These are phyloP conservation scores for Axea sp. DNA, from an alignment of 2,888 invertebrate genomes.

Conservation along the genomic window DNA sequence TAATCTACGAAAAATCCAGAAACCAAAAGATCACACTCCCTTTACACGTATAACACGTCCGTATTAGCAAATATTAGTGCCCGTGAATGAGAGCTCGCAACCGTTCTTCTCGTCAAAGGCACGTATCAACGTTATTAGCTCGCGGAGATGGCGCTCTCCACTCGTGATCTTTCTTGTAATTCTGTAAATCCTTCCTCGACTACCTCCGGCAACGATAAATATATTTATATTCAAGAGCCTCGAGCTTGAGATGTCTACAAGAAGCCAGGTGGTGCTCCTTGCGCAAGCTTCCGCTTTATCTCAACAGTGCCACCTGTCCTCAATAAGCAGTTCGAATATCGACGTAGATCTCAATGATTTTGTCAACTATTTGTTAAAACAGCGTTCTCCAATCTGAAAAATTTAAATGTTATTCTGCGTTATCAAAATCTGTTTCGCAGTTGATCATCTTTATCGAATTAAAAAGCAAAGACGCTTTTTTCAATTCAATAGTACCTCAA, in stretches of 20 bases:
- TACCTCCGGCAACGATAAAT: slow-evolving; percentile 12
- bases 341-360: neutral
- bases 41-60: slow-evolving; percentile 49
- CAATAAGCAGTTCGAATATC: neutral
- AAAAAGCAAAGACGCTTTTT: too few relatives aligned
- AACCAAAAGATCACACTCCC: slow-evolving; percentile 26
- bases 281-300: neutral
- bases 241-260: neutral
- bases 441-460: too few relatives aligned
- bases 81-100: slow-evolving; percentile 29
- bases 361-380: slow-evolving; percentile 21
- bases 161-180: slow-evolving; percentile 43
- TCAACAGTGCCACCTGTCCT: too few relatives aligned
- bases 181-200: neutral
- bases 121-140: slow-evolving; percentile 49
- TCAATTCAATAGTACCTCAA: too few relatives aligned
- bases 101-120: slow-evolving; percentile 32
- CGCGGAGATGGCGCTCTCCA: slow-evolving; percentile 30
- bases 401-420: slow-evolving; percentile 5
- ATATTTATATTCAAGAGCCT: too few relatives aligned
- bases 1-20: slow-evolving; percentile 4
- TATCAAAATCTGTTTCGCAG: slow-evolving; percentile 14
- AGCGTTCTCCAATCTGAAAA: neutral
- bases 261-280: neutral
- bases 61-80: slow-evolving; percentile 47